These are phyloP conservation scores for Ophonus ardosiacus DNA, from an alignment of 2,888 invertebrate species.

Conservation along the genomic window DNA sequence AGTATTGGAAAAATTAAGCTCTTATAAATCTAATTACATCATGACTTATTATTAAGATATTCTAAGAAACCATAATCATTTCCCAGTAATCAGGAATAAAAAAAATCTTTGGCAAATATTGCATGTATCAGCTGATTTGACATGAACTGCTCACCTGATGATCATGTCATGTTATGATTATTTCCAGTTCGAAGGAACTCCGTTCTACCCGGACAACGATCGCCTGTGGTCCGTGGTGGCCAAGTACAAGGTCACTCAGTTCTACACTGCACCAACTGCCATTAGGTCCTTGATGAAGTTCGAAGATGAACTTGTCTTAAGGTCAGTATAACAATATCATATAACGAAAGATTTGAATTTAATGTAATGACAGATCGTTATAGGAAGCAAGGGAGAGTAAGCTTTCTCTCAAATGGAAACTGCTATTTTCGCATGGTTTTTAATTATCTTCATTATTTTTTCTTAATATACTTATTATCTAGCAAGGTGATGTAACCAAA, in stretches of 20 bases:
- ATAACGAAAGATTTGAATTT: not conserved
- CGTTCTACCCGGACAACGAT: conserved; percentile 95
- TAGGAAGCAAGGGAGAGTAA: too few species aligned
- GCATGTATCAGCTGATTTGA: not conserved
- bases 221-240: conserved; percentile 96
- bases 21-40: not conserved
- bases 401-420: too few species aligned
- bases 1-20: not conserved
- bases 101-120: not conserved
- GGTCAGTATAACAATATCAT: conserved; percentile 75
- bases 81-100: not conserved
- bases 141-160: not conserved
- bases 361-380: too few species aligned
- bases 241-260: conserved; percentile 96
- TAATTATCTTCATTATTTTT: too few species aligned
- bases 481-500: too few species aligned
- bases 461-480: too few species aligned
- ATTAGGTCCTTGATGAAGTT: conserved; percentile 97
- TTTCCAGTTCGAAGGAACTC: conserved; percentile 95
- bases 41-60: not conserved
- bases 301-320: conserved; percentile 90
- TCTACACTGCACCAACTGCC: conserved; percentile 99
- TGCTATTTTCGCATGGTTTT: too few species aligned
- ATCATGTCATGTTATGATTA: conserved; percentile 18
- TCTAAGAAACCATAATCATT: not conserved